Evolutionary conservation across 23 tunicate genomes (phyloP), one percentile per base, ranked within the genome.

Genomic region (Trididemnum nubilum): DNA sequence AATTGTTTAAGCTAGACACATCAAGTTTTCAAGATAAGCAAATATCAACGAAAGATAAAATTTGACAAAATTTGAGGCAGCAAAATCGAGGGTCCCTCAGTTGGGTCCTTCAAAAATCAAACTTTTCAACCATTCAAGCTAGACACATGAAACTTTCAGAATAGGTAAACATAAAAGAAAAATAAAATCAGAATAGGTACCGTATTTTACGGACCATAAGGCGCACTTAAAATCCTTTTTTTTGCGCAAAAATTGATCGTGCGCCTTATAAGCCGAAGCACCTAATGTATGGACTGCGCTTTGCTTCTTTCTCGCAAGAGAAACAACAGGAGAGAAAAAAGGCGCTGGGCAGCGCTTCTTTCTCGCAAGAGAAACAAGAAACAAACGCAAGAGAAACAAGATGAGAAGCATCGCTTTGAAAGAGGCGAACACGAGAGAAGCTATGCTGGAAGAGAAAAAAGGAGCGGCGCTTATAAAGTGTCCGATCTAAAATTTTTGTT

Each of bases 251-350:
- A 70, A 70, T 70, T 70, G 76, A 70, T 70, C 36, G 76, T 70
- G 76, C 36, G 44, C 76, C 76, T 70, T 70, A 70, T 70, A 70
- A 70, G 76, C 76, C 76, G 76, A n/a, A 37, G 76, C 76, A 37
- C 76, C 76, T 70, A 70, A 70, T 70, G 76, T 70, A 70, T 70
- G 76, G 37, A 70, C 44, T 34, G 31, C n/a, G 76, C 76, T 70
- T 70, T 70, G 31, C 4, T 29, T 5, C 38, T n/a, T 30, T 7
- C 76, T 3, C 37, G 15, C 38, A 70, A 30, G 7, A 33, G 12
- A 7, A 70, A 9, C 31, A 70, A 5, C 38, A 37, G 22, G 28
- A 70, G 28, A 70, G 9, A 70, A 33, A 70, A 12, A 70, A 70
- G 31, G 44, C 76, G 44, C 76, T 34, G 76, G 28, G 9, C 31